Conservation (phyloP, 2,888 invertebrate genomes). For the Odontocolon sp. region DNA sequence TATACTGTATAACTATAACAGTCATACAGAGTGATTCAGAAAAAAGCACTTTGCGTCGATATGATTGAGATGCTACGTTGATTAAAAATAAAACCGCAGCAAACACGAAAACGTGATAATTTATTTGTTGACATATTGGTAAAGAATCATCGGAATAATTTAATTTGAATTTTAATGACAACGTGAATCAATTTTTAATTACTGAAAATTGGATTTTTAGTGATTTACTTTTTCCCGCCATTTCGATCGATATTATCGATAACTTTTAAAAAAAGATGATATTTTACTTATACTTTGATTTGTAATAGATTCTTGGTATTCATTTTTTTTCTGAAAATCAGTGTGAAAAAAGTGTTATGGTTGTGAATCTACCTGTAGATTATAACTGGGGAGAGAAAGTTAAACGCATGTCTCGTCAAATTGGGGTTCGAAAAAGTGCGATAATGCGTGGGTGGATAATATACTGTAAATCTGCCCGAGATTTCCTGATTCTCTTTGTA, state of each 20-base stretch:
- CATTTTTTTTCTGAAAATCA: background rate
- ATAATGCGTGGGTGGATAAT: constrained; percentile 29
- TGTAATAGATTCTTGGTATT: background rate
- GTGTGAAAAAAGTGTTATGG: background rate
- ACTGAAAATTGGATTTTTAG: too few species aligned
- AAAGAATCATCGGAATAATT: too few species aligned
- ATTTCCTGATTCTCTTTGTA: background rate
- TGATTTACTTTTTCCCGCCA: too few species aligned
- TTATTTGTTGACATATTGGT: too few species aligned
- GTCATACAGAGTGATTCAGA: background rate
- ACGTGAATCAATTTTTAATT: too few species aligned
- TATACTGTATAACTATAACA: background rate
- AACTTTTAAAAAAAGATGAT: too few species aligned
- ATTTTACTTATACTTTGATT: too few species aligned
- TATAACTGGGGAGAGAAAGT: constrained; percentile 1
- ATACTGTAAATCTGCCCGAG: background rate
- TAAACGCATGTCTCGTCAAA: background rate
- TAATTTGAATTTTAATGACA: too few species aligned
- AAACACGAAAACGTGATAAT: too few species aligned
- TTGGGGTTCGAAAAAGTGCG: constrained; percentile 10
- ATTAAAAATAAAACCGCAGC: too few species aligned
- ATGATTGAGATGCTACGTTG: too few species aligned
- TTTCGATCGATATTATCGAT: too few species aligned
- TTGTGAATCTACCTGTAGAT: background rate
- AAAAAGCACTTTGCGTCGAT: background rate